A percentile compares a stretch with the other conserved stretches of the same genome.
Conservation (phyloP, 2,888 invertebrate species). For the Epistrophe grossulariae region DNA sequence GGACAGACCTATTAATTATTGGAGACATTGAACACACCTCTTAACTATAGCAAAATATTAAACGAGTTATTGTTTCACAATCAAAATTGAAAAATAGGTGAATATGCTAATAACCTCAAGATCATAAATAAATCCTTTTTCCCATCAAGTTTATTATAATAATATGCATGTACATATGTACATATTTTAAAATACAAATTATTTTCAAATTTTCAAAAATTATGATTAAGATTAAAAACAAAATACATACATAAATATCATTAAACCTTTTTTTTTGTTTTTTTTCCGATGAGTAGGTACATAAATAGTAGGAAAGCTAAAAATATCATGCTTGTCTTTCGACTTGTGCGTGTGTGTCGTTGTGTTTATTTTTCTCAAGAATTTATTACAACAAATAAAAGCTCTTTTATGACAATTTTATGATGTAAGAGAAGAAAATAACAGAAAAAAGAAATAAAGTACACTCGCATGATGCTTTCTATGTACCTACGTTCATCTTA, state of each 20-base stretch:
- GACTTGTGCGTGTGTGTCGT: background rate
- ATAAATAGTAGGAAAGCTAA: background rate
- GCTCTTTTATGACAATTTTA: conserved; percentile 38
- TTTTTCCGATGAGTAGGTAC: background rate
- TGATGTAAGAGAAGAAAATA: conserved; percentile 61
- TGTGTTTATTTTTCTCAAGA: conserved; percentile 29
- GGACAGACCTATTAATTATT: too few relatives aligned
- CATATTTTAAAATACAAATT: background rate
- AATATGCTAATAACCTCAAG: too few relatives aligned
- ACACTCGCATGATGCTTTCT: conserved; percentile 16
- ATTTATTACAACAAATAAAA: conserved; percentile 48
- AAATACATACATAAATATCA: background rate
- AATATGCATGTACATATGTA: too few relatives aligned
- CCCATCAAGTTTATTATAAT: too few relatives aligned
- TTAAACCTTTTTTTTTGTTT: background rate
- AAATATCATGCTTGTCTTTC: conserved; percentile 10
- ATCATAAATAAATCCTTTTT: too few relatives aligned
- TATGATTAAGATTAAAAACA: background rate
- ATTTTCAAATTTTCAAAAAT: conserved; percentile 1
- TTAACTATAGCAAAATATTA: too few relatives aligned
- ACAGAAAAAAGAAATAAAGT: conserved; percentile 30
- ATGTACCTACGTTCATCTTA: background rate
- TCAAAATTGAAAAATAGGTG: too few relatives aligned
- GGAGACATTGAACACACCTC: too few relatives aligned
- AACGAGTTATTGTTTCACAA: too few relatives aligned